A percentile compares a stretch with the other conserved stretches of the same genome.
Conservation (phyloP, 2,888 invertebrate genomes). For the Xestobium rufovillosum region DNA sequence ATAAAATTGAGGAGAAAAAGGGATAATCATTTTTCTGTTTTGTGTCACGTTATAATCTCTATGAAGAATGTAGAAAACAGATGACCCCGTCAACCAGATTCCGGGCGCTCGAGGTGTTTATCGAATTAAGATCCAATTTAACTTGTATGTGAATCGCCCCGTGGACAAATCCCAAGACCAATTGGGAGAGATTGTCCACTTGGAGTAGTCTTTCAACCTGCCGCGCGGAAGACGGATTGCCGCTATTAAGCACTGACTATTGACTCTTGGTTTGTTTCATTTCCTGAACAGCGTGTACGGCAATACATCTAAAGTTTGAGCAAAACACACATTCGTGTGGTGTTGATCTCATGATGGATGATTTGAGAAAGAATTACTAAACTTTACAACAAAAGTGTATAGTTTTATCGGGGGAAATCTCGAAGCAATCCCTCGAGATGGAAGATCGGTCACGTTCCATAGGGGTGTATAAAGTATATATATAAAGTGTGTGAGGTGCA, state of each 20-base stretch:
- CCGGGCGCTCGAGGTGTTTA: no score
- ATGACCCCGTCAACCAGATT: no score
- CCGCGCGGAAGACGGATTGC: slow-evolving; percentile 28
- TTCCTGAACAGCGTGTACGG: slow-evolving; percentile 2
- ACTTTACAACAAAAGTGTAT: slow-evolving; percentile 48
- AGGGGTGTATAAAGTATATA: slow-evolving; percentile 29
- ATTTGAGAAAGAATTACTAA: slow-evolving; percentile 44
- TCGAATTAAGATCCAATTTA: no score
- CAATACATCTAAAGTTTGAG: slow-evolving; percentile 21
- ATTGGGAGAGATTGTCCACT: no score
- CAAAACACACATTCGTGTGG: slow-evolving; percentile 35
- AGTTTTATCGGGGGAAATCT: slow-evolving; percentile 55
- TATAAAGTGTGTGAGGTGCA: slow-evolving; percentile 18
- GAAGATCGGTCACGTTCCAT: slow-evolving; percentile 50
- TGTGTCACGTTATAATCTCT: no score
- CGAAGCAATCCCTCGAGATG: slow-evolving; percentile 46
- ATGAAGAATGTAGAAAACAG: no score
- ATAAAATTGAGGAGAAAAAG: no score
- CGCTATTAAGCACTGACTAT: slow-evolving; percentile 31
- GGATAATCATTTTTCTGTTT: no score
- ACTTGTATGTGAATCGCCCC: no score
- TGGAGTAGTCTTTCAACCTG: slow-evolving; percentile 21
- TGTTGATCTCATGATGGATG: slow-evolving; percentile 43
- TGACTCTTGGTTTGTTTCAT: slow-evolving; percentile 8
- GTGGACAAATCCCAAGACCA: no score